These are phyloP conservation scores for Gadopsis marmoratus DNA, from an alignment of 2,797 vertebrate species.

Conservation along the genomic window DNA sequence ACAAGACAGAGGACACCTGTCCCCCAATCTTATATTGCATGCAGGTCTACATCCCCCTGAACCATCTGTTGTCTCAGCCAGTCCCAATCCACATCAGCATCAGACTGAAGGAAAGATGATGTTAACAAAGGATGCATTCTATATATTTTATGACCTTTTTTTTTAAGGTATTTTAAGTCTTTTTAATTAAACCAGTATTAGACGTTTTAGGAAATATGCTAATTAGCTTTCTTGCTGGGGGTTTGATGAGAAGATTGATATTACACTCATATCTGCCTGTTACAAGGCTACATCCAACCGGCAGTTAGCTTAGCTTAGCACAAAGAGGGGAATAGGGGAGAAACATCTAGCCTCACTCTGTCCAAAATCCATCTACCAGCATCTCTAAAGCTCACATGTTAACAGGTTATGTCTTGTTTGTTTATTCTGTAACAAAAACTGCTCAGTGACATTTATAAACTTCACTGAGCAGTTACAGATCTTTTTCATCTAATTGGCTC, in stretches of 20 bases:
- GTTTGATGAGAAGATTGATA: not conserved
- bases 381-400: not conserved
- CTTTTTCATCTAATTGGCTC: constrained; percentile 26
- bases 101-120: not conserved
- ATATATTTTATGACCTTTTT: not conserved
- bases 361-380: not conserved
- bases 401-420: not conserved
- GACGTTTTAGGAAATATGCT: not conserved
- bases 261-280: not conserved
- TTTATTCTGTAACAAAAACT: not conserved
- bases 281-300: not conserved
- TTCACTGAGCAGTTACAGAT: constrained; percentile 15
- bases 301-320: not conserved
- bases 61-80: constrained; percentile 4
- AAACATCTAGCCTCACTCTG: not conserved
- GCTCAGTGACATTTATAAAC: not conserved
- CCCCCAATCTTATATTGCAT: constrained; percentile 18
- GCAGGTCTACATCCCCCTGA: constrained; percentile 3
- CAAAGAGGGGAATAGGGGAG: not conserved
- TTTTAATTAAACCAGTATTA: not conserved
- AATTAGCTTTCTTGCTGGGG: not conserved
- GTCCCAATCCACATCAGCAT: not conserved
- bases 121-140: not conserved
- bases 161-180: not conserved
- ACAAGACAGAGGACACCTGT: constrained; percentile 38